These are phyloP conservation scores for Hiodon tergisus DNA, from an alignment of 2,113 vertebrate genomes.

Conservation along the genomic window DNA sequence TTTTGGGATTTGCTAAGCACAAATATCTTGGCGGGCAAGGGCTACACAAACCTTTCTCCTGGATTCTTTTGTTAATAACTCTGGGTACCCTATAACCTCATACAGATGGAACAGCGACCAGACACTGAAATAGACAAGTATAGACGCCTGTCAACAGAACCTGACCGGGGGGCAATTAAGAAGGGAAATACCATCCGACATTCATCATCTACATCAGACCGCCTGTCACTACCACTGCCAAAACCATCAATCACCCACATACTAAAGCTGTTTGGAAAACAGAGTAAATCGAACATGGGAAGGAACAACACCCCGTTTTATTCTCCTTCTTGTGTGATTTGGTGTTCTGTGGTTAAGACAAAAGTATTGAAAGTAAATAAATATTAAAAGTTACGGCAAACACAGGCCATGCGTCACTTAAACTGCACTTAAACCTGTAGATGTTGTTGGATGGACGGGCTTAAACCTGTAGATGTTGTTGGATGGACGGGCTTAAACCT, in stretches of 20 bases:
- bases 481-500: too few species aligned
- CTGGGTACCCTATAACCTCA: too few species aligned
- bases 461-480: too few species aligned
- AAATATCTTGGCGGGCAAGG: background rate
- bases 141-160: background rate
- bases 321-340: too few species aligned
- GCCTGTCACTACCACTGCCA: background rate
- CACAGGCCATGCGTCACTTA: too few species aligned
- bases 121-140: background rate
- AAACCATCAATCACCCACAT: background rate
- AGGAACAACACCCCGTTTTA: background rate
- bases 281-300: background rate
- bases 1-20: background rate
- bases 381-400: too few species aligned
- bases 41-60: background rate
- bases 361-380: too few species aligned
- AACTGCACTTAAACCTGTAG: too few species aligned
- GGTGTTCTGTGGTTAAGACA: too few species aligned
- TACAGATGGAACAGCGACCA: too few species aligned
- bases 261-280: conserved; percentile 5
- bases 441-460: too few species aligned
- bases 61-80: background rate
- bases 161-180: background rate
- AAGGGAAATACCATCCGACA: background rate
- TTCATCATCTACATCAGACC: background rate